These are phyloP conservation scores for Aleadryas rufinucha DNA, from an alignment of 2,113 vertebrate species.

Conservation along the genomic window DNA sequence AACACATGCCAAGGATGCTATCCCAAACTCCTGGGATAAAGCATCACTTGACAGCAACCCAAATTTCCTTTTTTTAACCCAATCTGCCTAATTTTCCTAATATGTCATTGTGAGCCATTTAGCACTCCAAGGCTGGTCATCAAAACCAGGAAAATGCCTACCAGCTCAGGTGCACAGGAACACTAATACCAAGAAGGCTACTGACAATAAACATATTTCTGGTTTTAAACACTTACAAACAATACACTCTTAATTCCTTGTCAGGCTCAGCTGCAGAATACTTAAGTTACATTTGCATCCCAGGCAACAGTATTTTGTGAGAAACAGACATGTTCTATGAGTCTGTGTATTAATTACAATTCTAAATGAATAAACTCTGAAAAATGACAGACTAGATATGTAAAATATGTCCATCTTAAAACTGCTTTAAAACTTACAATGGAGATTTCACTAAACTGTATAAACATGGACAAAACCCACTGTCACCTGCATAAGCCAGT, in stretches of 20 bases:
- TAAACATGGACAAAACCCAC: not conserved
- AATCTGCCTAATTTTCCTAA: not conserved
- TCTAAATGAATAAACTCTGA: not conserved
- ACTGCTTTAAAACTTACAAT: not conserved
- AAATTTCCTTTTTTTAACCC: not conserved
- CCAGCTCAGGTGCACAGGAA: not conserved
- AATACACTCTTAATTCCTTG: not conserved
- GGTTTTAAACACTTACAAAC: not conserved
- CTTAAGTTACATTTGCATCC: not conserved
- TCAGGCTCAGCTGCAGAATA: not conserved
- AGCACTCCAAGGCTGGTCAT: not conserved
- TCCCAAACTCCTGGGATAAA: not conserved
- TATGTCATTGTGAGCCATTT: not conserved
- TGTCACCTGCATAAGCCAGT: conserved; percentile 23
- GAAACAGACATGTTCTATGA: not conserved
- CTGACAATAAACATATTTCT: not conserved
- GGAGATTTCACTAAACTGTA: not conserved
- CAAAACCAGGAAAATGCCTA: not conserved
- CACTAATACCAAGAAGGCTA: not conserved
- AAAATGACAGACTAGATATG: not conserved
- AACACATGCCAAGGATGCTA: not conserved
- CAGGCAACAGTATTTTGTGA: not conserved
- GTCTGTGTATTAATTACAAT: not conserved
- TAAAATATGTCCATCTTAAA: not conserved
- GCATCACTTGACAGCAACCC: not conserved